Evolutionary conservation across 2,113 vertebrate species (phyloP).

Genomic region (Laterallus jamaicensis): DNA sequence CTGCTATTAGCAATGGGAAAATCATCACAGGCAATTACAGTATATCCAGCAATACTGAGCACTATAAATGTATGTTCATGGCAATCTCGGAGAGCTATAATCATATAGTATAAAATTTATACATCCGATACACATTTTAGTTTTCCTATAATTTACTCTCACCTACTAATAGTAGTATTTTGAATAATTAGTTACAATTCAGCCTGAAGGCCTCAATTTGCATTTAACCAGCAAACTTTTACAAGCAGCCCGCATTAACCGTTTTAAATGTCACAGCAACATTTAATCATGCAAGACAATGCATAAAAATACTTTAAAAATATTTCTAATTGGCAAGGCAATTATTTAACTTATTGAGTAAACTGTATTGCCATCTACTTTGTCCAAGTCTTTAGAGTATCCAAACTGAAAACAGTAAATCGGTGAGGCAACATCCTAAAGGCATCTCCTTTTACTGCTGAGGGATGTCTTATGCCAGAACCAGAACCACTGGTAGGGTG

Average conservation of each 20-base stretch:
- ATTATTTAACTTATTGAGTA: background rate
- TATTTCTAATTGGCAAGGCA: background rate
- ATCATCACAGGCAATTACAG: background rate
- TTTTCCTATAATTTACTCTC: slow-evolving; percentile 11
- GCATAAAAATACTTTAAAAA: background rate
- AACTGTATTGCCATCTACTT: background rate
- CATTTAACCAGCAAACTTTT: slow-evolving; percentile 27
- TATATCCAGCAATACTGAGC: background rate
- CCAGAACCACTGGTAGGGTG: rapidly evolving
- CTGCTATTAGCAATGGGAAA: background rate
- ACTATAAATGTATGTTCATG: background rate
- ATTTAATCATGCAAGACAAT: slow-evolving; percentile 7
- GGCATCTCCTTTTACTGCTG: too few relatives aligned
- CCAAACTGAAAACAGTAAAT: background rate
- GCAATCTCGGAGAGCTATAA: background rate
- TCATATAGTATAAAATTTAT: background rate
- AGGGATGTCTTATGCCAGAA: background rate
- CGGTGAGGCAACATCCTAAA: background rate
- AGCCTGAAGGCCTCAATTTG: slow-evolving; percentile 42
- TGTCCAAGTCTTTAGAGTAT: background rate
- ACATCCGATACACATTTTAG: background rate
- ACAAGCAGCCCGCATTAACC: background rate
- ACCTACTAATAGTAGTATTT: slow-evolving; percentile 35
- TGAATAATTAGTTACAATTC: slow-evolving; percentile 38
- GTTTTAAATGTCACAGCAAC: slow-evolving; percentile 23